These are phyloP conservation scores for Sciurus vulgaris DNA, from an alignment of 2,797 vertebrate species.

Conservation along the genomic window DNA sequence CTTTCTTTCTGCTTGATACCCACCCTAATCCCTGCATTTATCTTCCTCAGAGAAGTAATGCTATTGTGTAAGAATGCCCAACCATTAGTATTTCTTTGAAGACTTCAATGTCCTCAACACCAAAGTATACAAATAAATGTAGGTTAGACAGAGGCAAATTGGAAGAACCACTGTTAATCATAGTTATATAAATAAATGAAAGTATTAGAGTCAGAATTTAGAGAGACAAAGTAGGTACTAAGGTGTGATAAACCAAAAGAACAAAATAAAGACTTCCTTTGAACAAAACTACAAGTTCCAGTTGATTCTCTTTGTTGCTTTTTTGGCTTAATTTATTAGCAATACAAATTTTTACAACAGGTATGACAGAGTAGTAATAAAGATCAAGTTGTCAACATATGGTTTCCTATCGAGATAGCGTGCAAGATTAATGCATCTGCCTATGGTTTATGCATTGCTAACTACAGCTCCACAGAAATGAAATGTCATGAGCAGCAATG, in stretches of 20 bases:
- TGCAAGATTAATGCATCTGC: constrained; percentile 79
- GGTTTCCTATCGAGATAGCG: constrained; percentile 67
- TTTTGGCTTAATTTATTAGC: constrained; percentile 60
- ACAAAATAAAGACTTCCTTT: neutral
- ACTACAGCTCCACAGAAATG: constrained; percentile 79
- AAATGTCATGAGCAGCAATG: constrained; percentile 23
- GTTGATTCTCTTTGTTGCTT: neutral
- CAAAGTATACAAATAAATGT: neutral
- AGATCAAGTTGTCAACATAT: constrained; percentile 42
- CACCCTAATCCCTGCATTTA: neutral
- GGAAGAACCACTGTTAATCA: neutral
- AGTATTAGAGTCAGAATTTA: neutral
- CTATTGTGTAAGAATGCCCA: neutral
- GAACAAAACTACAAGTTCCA: neutral
- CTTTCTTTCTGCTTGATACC: neutral
- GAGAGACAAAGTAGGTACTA: neutral
- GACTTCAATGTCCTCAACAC: neutral
- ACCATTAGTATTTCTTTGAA: neutral
- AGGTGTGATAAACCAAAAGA: constrained; percentile 15
- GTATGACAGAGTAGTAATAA: constrained; percentile 59
- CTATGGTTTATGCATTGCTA: constrained; percentile 68
- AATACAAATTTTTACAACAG: constrained; percentile 62
- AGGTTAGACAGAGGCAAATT: neutral
- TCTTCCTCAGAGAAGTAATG: neutral
- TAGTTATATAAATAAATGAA: neutral